A percentile compares a stretch with the other conserved stretches of the same genome.
These are phyloP conservation scores for Tigriopus japonicus DNA, from an alignment of 1,140 invertebrate species.

Conservation along the genomic window DNA sequence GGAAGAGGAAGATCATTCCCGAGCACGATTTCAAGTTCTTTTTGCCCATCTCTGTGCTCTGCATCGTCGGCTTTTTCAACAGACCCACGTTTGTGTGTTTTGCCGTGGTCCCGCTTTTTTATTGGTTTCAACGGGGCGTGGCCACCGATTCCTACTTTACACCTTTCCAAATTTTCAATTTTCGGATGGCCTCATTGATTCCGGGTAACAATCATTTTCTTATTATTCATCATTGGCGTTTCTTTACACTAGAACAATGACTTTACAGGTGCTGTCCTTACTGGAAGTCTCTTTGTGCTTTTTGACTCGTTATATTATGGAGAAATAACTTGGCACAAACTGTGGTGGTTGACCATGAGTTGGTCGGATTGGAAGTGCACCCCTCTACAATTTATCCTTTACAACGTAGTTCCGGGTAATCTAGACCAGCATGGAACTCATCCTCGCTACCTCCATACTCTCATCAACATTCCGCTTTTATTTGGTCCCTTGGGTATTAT, in stretches of 20 bases:
- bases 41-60: slow-evolving; percentile 1
- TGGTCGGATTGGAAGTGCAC: slow-evolving; percentile 12
- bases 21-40: slow-evolving; percentile 11
- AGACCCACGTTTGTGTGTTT: slow-evolving; percentile 12
- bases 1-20: slow-evolving; percentile 13
- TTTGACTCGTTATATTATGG: slow-evolving; percentile 13
- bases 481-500: slow-evolving; percentile 6
- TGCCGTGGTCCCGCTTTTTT: slow-evolving; percentile 3
- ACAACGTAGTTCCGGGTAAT: slow-evolving; percentile 13
- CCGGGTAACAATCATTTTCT: no score
- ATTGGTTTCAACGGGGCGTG: slow-evolving; percentile 11
- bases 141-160: slow-evolving; percentile 1
- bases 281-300: background rate
- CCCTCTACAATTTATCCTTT: slow-evolving; percentile 11
- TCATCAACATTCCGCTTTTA: slow-evolving; percentile 7
- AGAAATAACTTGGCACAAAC: slow-evolving; percentile 3
- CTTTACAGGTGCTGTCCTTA: background rate
- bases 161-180: slow-evolving; percentile 14
- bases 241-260: background rate
- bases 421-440: slow-evolving; percentile 9
- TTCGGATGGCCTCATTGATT: background rate
- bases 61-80: slow-evolving; percentile 7
- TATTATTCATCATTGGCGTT: background rate
- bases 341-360: slow-evolving; percentile 11
- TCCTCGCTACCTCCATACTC: background rate